phyloP scores from a whole-genome alignment of 1,140 invertebrate genomes.

The Vanessa atalanta region DNA sequence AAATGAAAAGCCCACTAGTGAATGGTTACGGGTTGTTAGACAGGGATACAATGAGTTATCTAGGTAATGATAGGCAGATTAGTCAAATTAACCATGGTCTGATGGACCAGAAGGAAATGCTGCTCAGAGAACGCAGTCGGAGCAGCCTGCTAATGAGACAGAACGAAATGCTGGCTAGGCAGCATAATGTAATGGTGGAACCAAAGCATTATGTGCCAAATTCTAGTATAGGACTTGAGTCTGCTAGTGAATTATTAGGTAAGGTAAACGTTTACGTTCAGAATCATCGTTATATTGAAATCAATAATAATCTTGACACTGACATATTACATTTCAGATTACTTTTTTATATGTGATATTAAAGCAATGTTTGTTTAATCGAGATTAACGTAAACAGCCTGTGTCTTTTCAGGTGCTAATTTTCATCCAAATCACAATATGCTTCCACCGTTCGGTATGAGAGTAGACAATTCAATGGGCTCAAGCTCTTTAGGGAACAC shows the following conservation, averaged over 20 bases:
- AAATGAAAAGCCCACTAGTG: conserved; percentile 61
- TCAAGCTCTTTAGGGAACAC: conserved; percentile 49
- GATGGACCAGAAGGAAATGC: conserved; percentile 67
- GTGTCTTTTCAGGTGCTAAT: conserved; percentile 69
- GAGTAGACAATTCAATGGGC: conserved; percentile 69
- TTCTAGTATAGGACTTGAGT: conserved; percentile 69
- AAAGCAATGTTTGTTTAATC: not conserved
- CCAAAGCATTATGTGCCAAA: conserved; percentile 69
- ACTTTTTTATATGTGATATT: not conserved
- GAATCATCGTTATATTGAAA: not conserved
- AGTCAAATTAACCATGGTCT: conserved; percentile 69
- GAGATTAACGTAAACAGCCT: conserved; percentile 4
- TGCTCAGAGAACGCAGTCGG: conserved; percentile 60
- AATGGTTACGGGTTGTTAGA: conserved; percentile 70
- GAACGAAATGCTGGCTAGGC: conserved; percentile 65
- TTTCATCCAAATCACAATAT: conserved; percentile 74
- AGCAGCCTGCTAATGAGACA: conserved; percentile 69
- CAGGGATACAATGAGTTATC: conserved; percentile 60
- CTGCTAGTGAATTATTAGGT: conserved; percentile 78
- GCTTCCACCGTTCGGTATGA: conserved; percentile 79
- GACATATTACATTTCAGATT: conserved; percentile 12
- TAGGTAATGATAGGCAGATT: conserved; percentile 71
- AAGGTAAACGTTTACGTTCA: conserved; percentile 25
- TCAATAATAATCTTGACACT: conserved; percentile 6
- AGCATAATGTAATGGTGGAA: conserved; percentile 60